phyloP scores from a whole-genome alignment of 2,797 vertebrate genomes.

The Erethizon dorsatum region DNA sequence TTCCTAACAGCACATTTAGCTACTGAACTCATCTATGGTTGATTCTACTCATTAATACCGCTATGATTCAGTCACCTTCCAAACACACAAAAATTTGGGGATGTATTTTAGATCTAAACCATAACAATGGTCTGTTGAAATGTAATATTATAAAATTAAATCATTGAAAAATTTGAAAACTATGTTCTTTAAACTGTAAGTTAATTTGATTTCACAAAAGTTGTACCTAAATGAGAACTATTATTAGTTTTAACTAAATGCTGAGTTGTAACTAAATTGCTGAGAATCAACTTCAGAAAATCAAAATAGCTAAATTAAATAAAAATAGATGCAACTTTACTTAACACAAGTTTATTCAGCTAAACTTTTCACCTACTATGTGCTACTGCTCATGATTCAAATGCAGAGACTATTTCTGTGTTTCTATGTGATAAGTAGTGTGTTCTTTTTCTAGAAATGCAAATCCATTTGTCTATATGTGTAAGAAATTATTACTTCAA shows the following conservation, averaged over 20 bases:
- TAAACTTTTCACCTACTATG: background rate
- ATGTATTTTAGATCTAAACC: background rate
- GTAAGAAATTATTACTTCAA: conserved; percentile 32
- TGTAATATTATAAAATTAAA: background rate
- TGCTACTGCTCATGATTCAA: background rate
- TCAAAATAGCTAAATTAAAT: background rate
- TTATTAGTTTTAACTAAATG: too few relatives aligned
- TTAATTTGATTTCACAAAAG: conserved; percentile 1
- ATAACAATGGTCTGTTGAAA: background rate
- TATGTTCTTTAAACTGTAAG: background rate
- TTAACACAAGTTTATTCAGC: background rate
- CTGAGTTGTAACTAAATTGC: background rate
- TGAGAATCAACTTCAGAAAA: background rate
- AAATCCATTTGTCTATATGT: conserved; percentile 2
- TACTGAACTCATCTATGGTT: background rate
- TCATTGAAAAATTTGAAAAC: conserved; percentile 18
- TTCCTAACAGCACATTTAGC: background rate
- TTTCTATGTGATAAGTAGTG: background rate
- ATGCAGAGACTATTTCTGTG: background rate
- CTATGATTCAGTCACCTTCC: background rate
- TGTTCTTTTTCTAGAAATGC: background rate
- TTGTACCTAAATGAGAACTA: background rate
- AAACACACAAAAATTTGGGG: background rate
- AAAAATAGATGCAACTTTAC: background rate
- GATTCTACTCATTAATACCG: background rate